Base-by-base conservation (phyloP, 2,113 vertebrate species). In the Alouatta palliata region DNA sequence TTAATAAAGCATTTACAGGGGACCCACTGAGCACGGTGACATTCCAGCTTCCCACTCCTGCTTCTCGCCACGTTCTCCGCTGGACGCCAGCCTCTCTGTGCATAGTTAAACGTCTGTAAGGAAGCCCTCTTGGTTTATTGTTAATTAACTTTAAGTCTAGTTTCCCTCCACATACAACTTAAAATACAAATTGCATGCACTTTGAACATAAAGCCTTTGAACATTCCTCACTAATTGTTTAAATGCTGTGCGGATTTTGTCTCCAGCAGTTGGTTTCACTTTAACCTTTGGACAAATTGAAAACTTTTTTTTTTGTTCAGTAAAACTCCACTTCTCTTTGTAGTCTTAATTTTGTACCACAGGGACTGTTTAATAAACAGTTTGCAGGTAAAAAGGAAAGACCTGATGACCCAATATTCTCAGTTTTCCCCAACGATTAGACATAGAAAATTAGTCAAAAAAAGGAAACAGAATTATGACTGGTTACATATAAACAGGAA, bases 281-380 rank as follows among this genome's bases (percentile, higher is more conserved):
- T 97, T 98, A 98, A 96, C 94, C 96, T 97, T 90, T 96, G 96
- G 95, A 97, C 96, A 95, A 98, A 98, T 87, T 97, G 97, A 98
- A 96, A 97, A 96, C 83, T 95, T 97, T 87, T 92, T 94, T 87
- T 82, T 71, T 52, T 52, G 52, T 52, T 61, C 45, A 8, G 32
- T 96, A 96, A 98, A 97, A 97, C 92, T 94, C 82, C n/a, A n/a
- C 45, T 94, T 81, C 54, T 95, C 95, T 98, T 97, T 97, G 97
- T 97, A 97, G 96, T 97, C 90, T 97, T 95, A 96, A 87, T 96
- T 96, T 97, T 94, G 70, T 96, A 87, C 96, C 92, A 97, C 80
- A 35, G 94, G 95, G 94, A 92, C 83, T 87, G 43, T 96, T 97
- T 98, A 92, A 95, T 97, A 97, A 96, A 85, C 90, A 97, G 87